phyloP scores from a whole-genome alignment of 30 jellyfish, hydroid and myxozoan genomes.

The Turritopsis rubra region DNA sequence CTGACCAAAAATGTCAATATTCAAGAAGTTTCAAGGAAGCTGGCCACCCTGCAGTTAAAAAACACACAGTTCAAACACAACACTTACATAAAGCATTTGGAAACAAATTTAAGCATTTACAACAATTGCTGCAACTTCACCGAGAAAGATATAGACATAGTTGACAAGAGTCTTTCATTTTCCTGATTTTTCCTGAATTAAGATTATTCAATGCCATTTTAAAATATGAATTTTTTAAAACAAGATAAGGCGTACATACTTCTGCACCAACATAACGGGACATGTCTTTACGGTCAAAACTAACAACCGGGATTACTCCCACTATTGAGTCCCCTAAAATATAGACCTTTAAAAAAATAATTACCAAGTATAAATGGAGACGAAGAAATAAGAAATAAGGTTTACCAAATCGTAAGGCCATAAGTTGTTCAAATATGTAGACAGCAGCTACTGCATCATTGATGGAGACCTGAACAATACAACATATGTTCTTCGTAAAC shows the following conservation, averaged over 20 bases:
- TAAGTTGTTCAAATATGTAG: constrained; percentile 21
- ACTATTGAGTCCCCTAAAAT: constrained; percentile 20
- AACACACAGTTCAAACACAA: no score
- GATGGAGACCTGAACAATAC: constrained; percentile 10
- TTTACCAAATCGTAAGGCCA: constrained; percentile 13
- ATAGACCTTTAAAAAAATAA: neutral
- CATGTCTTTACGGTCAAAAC: constrained; percentile 14
- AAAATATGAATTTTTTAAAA: no score
- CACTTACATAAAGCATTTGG: no score
- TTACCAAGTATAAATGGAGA: neutral
- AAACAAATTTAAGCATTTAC: no score
- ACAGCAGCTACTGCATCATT: constrained; percentile 27
- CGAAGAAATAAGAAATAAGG: neutral
- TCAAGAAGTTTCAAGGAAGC: no score
- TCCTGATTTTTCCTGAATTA: no score
- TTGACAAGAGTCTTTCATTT: no score
- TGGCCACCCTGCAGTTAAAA: no score
- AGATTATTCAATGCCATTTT: no score
- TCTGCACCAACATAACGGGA: constrained; percentile 14
- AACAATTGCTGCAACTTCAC: no score
- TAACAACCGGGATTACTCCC: constrained; percentile 20
- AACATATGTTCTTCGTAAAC: neutral
- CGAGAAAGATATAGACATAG: no score
- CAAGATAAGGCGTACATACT: neutral
- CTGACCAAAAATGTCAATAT: no score